Base-by-base conservation (phyloP, 1,140 invertebrate species). In the Drosophila nasuta region DNA sequence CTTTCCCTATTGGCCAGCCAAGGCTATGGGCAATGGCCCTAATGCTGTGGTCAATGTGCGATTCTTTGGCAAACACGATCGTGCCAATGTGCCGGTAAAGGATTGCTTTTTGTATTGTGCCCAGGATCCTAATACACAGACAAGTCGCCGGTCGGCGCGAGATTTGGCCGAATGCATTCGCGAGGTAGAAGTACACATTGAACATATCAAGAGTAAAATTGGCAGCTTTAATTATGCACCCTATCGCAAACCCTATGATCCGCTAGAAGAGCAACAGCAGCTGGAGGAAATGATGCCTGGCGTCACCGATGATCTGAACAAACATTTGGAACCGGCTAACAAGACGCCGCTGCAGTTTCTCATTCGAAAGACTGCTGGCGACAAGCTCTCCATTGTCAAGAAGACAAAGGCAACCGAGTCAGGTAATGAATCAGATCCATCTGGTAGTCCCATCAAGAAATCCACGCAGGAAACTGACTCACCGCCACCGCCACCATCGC, bases 1-100 rank as follows among this genome's bases (percentile, higher is more conserved):
- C 11, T 98, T 98, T 87, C 98, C 98, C 2, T 98, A 96, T 93
- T 98, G 98, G 98, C 98, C 98, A 0, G 97, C 97, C 0, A 99
- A 99, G 93, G 97, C 96, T 0, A 96, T 98, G 95, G 94, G 95
- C 5, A 94, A 96, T 28, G 92, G 94, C 10, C 96, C 96, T 78
- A 93, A 94, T 30, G 95, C 96, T 0, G 93, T 95, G 62, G 96
- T 98, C 0, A 98, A 98, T 93, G 97, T 98, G 6, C 93, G 97
- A 11, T 99, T 99, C 93, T 99, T 99, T 93, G 98, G 98, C 3
- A 96, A 96, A 49, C 98, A 99, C 93, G 97, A 98, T 93, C 95
- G 96, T 77, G 97, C 97, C 2, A 98, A 97, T 97, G 96, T 99
- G 8, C 95, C 97, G 0, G 93, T 95, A 0, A 96, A 96, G 75